Conservation (phyloP, 92 coral and sea anemone genomes). For the Nematostella vectensis region DNA sequence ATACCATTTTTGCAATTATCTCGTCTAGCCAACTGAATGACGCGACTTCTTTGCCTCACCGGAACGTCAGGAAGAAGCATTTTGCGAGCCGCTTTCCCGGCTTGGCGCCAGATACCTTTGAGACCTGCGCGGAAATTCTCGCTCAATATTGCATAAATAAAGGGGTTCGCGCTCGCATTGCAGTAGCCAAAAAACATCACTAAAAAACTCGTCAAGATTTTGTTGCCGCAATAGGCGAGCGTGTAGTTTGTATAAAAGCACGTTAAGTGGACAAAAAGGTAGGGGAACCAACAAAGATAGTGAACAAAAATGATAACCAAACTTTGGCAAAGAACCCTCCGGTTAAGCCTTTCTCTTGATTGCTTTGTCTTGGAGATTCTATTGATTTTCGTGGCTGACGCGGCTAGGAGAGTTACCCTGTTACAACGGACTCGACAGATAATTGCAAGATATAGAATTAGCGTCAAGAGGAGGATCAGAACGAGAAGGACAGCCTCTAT, state of each 20-base stretch:
- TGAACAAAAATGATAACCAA: constrained; percentile 11
- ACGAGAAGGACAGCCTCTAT: constrained; percentile 6
- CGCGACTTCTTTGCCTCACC: no score
- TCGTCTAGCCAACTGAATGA: no score
- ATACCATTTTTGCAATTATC: no score
- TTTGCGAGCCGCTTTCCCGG: no score
- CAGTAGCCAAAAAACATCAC: constrained; percentile 20
- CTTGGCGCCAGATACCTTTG: not conserved
- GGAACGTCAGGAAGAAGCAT: no score
- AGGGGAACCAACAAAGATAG: constrained; percentile 26
- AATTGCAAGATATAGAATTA: constrained; percentile 9
- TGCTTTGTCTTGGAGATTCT: no score
- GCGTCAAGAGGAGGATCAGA: constrained; percentile 1
- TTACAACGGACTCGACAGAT: constrained; percentile 13
- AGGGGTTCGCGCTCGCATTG: constrained; percentile 18
- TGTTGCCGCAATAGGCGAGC: not conserved
- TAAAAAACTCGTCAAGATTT: constrained; percentile 9
- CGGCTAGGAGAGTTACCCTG: not conserved
- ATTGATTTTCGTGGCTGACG: no score
- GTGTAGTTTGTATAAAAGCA: constrained; percentile 6
- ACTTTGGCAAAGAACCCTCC: constrained; percentile 26
- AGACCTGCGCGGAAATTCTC: constrained; percentile 23
- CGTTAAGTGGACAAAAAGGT: constrained; percentile 8
- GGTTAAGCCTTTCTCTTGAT: constrained; percentile 9
- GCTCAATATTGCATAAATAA: constrained; percentile 21